phyloP scores from a whole-genome alignment of 2,113 vertebrate genomes.

The Indicator indicator region DNA sequence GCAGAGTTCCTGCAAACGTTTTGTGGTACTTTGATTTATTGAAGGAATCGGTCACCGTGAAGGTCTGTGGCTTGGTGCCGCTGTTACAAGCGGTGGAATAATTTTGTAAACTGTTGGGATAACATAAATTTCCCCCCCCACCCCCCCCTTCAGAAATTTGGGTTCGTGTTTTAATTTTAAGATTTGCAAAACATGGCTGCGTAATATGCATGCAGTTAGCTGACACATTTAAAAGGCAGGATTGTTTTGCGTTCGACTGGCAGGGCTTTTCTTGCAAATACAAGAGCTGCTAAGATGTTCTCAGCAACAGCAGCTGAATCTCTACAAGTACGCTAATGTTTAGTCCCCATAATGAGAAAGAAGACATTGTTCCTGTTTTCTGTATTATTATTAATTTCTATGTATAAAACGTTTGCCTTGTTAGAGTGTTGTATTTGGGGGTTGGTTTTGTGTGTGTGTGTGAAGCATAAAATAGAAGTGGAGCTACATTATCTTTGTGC shows the following conservation, averaged over 20 bases:
- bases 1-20: not conserved
- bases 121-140: too few species aligned
- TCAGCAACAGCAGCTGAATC: constrained; percentile 20
- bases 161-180: not conserved
- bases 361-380: constrained; percentile 32
- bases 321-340: constrained; percentile 25
- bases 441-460: not conserved
- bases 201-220: not conserved
- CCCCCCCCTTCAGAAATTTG: not conserved
- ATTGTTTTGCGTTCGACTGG: constrained; percentile 20
- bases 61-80: not conserved
- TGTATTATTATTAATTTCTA: not conserved
- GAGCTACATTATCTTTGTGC: not conserved
- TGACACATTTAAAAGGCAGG: not conserved
- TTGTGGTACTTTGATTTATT: not conserved
- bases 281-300: constrained; percentile 33
- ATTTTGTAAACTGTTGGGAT: not conserved
- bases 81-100: not conserved
- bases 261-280: not conserved
- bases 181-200: not conserved
- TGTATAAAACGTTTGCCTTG: not conserved
- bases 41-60: not conserved
- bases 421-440: not conserved
- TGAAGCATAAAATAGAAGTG: not conserved
- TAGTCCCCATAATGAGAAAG: constrained; percentile 28